Percentiles rank a stretch among this genome's conserved stretches.
Conservation (phyloP, 2,888 invertebrate genomes). For the Scaptomyza parva region DNA sequence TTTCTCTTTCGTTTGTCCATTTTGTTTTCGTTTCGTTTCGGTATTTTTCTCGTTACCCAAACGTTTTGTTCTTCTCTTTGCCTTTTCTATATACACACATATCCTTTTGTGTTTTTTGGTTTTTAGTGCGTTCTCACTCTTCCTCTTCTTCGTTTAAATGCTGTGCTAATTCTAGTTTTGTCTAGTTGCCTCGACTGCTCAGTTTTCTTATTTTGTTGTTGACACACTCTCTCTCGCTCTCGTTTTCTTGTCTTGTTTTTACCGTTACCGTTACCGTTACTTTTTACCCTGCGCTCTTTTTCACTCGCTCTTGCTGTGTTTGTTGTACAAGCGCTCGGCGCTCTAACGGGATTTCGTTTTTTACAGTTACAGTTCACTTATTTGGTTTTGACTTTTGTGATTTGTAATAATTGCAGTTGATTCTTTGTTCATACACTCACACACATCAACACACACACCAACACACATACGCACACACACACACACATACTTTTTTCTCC, state of each 20-base stretch:
- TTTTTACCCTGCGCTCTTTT: slow-evolving; percentile 17
- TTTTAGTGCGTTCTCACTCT: slow-evolving; percentile 4
- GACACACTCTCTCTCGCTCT: not conserved
- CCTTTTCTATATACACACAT: not conserved
- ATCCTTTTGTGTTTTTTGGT: too few species aligned
- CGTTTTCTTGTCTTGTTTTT: not conserved
- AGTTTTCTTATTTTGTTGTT: not conserved
- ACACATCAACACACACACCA: slow-evolving; percentile 19
- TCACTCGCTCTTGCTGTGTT: slow-evolving; percentile 23
- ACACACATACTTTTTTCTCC: slow-evolving; percentile 23
- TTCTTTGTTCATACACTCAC: slow-evolving; percentile 25
- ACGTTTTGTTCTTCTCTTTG: not conserved
- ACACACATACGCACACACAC: slow-evolving; percentile 17
- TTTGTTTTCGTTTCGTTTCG: not conserved
- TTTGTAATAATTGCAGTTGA: slow-evolving; percentile 38
- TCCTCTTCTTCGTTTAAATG: not conserved
- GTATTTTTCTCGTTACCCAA: not conserved
- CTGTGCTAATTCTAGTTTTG: slow-evolving; percentile 37
- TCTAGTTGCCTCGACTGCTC: slow-evolving; percentile 37
- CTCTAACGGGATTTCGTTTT: slow-evolving; percentile 23
- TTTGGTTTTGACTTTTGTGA: slow-evolving; percentile 37
- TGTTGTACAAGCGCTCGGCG: slow-evolving; percentile 27
- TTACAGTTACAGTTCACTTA: slow-evolving; percentile 26
- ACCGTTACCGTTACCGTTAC: slow-evolving; percentile 4
- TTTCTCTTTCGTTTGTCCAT: slow-evolving; percentile 11